Percentiles rank a stretch among this genome's conserved stretches.
Evolutionary conservation across 1,140 invertebrate genomes (phyloP).

Genomic region (Drosophila ohnishii): DNA sequence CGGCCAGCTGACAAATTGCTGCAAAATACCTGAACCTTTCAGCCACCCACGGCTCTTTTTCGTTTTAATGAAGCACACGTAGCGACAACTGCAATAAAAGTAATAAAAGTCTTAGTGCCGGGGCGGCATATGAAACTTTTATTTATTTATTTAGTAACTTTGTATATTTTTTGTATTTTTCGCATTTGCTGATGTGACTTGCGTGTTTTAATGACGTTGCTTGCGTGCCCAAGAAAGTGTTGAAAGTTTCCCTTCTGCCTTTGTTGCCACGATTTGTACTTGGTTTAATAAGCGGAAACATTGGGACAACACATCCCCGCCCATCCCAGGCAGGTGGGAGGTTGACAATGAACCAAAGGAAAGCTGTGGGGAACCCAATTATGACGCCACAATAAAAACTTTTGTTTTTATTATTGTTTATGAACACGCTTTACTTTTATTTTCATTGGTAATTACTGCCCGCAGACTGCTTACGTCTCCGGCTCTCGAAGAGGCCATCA

Average conservation of each 20-base stretch:
- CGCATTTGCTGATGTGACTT: conserved; percentile 39
- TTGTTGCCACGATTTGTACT: conserved; percentile 38
- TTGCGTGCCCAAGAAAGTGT: conserved; percentile 69
- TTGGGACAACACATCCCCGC: conserved; percentile 22
- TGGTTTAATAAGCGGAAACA: conserved; percentile 66
- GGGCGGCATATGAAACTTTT: conserved; percentile 13
- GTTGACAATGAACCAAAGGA: conserved; percentile 23
- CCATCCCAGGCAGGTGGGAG: conserved; percentile 2
- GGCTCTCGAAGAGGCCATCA: conserved; percentile 24
- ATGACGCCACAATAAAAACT: conserved; percentile 34
- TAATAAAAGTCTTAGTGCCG: conserved; percentile 14
- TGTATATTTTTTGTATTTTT: conserved; percentile 28
- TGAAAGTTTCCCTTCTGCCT: conserved; percentile 48
- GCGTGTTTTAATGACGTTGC: conserved; percentile 63
- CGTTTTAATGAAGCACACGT: conserved; percentile 38
- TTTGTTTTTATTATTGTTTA: conserved; percentile 47
- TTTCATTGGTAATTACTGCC: conserved; percentile 58
- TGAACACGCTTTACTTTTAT: conserved; percentile 47
- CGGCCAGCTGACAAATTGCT: conserved; percentile 39
- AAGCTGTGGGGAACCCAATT: conserved; percentile 26
- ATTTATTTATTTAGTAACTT: conserved; percentile 27
- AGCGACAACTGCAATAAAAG: conserved; percentile 26
- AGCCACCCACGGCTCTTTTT: conserved; percentile 24
- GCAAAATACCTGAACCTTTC: conserved; percentile 22
- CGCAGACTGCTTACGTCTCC: conserved; percentile 8